Conservation (phyloP, 1,140 invertebrate species). For the Limonius californicus region DNA sequence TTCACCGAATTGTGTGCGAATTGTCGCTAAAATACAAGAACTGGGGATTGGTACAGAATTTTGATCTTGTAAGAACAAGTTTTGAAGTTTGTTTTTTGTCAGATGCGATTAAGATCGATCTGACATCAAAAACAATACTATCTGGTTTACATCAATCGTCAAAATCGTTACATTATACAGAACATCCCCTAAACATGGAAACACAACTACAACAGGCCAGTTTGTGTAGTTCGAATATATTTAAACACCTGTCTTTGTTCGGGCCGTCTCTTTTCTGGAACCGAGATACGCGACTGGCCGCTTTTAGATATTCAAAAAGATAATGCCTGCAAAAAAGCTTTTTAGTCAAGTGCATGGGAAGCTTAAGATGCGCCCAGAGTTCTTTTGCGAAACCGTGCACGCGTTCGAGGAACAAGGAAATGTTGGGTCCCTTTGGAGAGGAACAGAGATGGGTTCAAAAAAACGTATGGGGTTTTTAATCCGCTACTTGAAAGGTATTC, state of each 20-base stretch:
- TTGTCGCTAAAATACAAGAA: too few species aligned
- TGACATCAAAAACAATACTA: slow-evolving; percentile 9
- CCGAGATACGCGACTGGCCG: not conserved
- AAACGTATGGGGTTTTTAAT: too few species aligned
- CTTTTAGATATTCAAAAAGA: slow-evolving; percentile 7
- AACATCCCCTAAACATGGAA: slow-evolving; percentile 11
- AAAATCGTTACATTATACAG: slow-evolving; percentile 1
- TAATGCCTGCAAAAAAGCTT: slow-evolving; percentile 1
- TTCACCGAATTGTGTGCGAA: too few species aligned
- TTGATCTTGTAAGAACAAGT: not conserved
- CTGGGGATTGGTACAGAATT: too few species aligned
- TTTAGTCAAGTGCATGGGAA: slow-evolving; percentile 12
- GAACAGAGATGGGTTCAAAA: too few species aligned
- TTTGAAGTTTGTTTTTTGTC: not conserved
- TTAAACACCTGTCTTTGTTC: not conserved
- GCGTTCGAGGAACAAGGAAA: too few species aligned
- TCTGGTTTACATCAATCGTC: slow-evolving; percentile 3
- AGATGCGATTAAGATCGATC: slow-evolving; percentile 10
- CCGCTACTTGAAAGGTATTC: too few species aligned
- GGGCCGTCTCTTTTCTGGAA: not conserved
- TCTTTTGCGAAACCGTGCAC: too few species aligned
- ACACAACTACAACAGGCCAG: not conserved
- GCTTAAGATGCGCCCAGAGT: not conserved
- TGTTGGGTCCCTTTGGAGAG: too few species aligned
- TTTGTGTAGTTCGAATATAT: not conserved